These are phyloP conservation scores for Anoplophora glabripennis DNA, from an alignment of 1,140 invertebrate species.

Conservation along the genomic window DNA sequence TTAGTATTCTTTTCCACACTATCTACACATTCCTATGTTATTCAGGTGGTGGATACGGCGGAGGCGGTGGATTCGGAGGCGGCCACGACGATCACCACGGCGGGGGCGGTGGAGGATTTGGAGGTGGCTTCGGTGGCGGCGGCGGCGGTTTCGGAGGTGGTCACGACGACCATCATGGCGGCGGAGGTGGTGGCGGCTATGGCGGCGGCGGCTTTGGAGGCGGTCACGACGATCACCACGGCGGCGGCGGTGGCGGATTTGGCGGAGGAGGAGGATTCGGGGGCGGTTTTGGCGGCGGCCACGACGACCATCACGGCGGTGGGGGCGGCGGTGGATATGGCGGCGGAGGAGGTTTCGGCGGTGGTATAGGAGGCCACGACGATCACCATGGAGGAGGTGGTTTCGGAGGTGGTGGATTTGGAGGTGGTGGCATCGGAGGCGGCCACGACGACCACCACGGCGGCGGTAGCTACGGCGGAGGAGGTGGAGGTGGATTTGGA, in stretches of 20 bases:
- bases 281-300: conserved; percentile 17
- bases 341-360: conserved; percentile 3
- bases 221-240: conserved; percentile 24
- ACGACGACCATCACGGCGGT: neutral
- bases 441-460: conserved; percentile 27
- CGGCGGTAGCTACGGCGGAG: conserved; percentile 22
- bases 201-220: conserved; percentile 18
- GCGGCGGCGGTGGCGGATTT: conserved; percentile 18
- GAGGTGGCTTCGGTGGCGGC: conserved; percentile 22
- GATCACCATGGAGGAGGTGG: conserved; percentile 30
- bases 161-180: conserved; percentile 12
- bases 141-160: conserved; percentile 14
- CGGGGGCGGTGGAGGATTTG: conserved; percentile 26
- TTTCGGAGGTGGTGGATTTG: conserved; percentile 20
- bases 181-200: conserved; percentile 16
- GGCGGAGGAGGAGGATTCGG: conserved; percentile 25
- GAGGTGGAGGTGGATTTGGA: conserved; percentile 16
- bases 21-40: too few relatives aligned
- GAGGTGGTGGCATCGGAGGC: conserved; percentile 15
- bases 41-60: conserved; percentile 20
- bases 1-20: too few relatives aligned
- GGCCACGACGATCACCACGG: conserved; percentile 12
- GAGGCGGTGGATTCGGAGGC: conserved; percentile 8
- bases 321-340: conserved; percentile 16
- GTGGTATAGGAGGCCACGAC: conserved; percentile 19